A percentile compares a stretch with the other conserved stretches of the same genome.
These are phyloP conservation scores for Volucella inflata DNA, from an alignment of 2,888 invertebrate species.

Conservation along the genomic window DNA sequence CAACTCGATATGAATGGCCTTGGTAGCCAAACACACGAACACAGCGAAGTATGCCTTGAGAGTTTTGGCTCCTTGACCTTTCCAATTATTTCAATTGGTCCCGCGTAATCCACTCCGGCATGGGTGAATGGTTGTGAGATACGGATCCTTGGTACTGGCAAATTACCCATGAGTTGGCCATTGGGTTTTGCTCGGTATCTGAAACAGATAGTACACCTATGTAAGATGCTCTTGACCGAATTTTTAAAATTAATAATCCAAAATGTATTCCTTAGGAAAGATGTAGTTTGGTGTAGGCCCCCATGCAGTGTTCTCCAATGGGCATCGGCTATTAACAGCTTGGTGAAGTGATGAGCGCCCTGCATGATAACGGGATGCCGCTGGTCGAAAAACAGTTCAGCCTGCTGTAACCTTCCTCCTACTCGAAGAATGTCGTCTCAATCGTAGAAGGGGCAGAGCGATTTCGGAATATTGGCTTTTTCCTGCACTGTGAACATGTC, in stretches of 20 bases:
- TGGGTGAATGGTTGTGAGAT: neutral
- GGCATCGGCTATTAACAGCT: too few species aligned
- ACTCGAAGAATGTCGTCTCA: too few species aligned
- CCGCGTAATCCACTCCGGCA: constrained; percentile 7
- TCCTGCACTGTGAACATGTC: constrained; percentile 1
- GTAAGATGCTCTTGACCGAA: neutral
- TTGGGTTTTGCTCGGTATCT: constrained; percentile 19
- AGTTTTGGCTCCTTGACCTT: constrained; percentile 13
- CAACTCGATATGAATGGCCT: too few species aligned
- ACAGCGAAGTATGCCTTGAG: too few species aligned
- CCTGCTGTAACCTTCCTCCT: too few species aligned
- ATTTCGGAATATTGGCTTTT: neutral
- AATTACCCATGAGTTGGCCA: neutral
- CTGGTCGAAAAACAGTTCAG: too few species aligned
- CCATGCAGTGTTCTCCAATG: too few species aligned
- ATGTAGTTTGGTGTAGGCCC: constrained; percentile 1
- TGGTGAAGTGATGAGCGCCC: too few species aligned
- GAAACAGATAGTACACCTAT: constrained; percentile 11
- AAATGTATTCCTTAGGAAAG: neutral
- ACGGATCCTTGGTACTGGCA: constrained; percentile 3
- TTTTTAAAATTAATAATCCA: constrained; percentile 5
- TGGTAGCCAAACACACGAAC: too few species aligned
- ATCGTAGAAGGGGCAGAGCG: too few species aligned
- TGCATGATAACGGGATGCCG: too few species aligned
- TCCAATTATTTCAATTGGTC: constrained; percentile 17